Percentiles rank a stretch among this genome's conserved stretches.
Evolutionary conservation across 2,888 invertebrate species (phyloP).

Genomic region (Stramonita haemastoma): DNA sequence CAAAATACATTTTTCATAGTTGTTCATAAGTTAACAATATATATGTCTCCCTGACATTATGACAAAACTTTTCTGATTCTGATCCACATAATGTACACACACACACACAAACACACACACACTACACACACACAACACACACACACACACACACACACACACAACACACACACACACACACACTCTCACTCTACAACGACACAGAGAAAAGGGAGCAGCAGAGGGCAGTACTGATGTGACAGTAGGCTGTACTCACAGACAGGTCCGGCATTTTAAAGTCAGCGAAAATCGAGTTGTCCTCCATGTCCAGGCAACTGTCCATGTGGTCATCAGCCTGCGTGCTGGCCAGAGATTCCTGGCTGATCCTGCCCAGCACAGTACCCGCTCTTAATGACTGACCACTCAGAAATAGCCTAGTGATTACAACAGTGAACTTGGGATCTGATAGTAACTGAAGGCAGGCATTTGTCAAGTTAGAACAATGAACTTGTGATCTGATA

Average conservation of each 20-base stretch:
- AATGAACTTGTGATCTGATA: neutral
- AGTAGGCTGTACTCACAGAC: conserved; percentile 58
- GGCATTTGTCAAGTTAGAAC: no score
- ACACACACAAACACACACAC: neutral
- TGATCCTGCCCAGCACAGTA: conserved; percentile 60
- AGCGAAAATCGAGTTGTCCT: conserved; percentile 67
- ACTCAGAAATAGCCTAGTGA: no score
- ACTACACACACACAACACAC: neutral
- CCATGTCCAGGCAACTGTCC: conserved; percentile 66
- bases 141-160: neutral
- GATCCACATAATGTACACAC: no score
- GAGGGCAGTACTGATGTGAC: no score
- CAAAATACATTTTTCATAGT: no score
- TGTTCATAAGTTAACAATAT: no score
- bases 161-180: neutral
- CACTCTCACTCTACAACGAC: neutral
- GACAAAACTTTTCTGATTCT: no score
- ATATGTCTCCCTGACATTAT: no score
- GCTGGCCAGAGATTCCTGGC: conserved; percentile 68
- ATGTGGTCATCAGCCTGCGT: conserved; percentile 35
- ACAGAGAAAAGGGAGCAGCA: no score
- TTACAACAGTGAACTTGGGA: no score
- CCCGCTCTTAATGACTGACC: neutral
- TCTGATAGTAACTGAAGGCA: neutral
- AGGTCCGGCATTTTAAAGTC: conserved; percentile 76